Evolutionary conservation across 2,888 invertebrate species (phyloP).

Genomic region (Melanargia galathea): DNA sequence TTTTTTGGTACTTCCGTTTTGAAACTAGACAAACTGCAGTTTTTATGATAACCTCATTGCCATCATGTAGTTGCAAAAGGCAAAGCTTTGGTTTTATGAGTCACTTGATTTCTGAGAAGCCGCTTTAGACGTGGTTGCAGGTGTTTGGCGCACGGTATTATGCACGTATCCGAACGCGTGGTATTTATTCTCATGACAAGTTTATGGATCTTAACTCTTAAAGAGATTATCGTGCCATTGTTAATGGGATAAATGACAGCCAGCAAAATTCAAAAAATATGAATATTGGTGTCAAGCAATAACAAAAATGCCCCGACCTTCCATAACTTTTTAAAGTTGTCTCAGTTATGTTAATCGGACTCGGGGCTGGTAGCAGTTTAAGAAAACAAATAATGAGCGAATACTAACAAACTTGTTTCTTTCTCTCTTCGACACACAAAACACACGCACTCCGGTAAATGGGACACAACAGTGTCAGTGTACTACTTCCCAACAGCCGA

Average conservation of each 20-base stretch:
- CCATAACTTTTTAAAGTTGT: slow-evolving; percentile 23
- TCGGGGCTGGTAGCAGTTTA: slow-evolving; percentile 43
- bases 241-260: slow-evolving; percentile 73
- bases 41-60: slow-evolving; percentile 41
- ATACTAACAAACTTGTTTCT: slow-evolving; percentile 80
- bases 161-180: slow-evolving; percentile 50
- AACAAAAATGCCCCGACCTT: slow-evolving; percentile 10
- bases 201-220: neutral
- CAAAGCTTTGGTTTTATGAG: slow-evolving; percentile 33
- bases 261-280: slow-evolving; percentile 76
- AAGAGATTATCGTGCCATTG: slow-evolving; percentile 28
- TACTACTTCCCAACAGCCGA: slow-evolving; percentile 94
- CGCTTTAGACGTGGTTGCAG: slow-evolving; percentile 56
- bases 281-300: slow-evolving; percentile 66
- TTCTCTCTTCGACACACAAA: slow-evolving; percentile 69
- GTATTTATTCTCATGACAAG: slow-evolving; percentile 15
- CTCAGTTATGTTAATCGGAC: slow-evolving; percentile 22
- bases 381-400: slow-evolving; percentile 72
- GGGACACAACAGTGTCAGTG: slow-evolving; percentile 96
- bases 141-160: slow-evolving; percentile 61
- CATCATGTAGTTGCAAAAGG: slow-evolving; percentile 41
- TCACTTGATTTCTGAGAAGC: slow-evolving; percentile 18
- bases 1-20: slow-evolving; percentile 62
- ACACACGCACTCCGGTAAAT: slow-evolving; percentile 78
- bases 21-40: slow-evolving; percentile 29